Percentiles rank a stretch among this genome's conserved stretches.
phyloP scores from a whole-genome alignment of 2,113 vertebrate species.

The Piaya cayana region DNA sequence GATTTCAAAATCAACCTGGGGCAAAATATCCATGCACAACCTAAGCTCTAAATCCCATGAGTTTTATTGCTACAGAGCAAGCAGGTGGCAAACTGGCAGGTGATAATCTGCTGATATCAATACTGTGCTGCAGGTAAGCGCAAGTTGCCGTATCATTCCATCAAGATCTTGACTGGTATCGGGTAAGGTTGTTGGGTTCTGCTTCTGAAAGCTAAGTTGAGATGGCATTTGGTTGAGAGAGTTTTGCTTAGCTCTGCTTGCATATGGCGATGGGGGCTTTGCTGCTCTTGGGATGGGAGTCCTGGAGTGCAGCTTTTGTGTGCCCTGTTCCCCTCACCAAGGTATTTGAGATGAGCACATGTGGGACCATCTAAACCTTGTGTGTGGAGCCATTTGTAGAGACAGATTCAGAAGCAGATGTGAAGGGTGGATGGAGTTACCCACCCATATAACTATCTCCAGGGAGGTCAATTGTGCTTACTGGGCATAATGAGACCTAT shows the following conservation, averaged over 20 bases:
- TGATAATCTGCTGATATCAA: not conserved
- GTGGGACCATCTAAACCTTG: not conserved
- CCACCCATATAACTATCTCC: not conserved
- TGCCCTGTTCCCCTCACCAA: not conserved
- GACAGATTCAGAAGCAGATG: not conserved
- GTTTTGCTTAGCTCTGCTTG: not conserved
- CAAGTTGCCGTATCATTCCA: not conserved
- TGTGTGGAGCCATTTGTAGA: accelerated
- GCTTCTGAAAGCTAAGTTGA: not conserved
- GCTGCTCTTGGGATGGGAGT: not conserved
- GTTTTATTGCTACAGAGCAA: not conserved
- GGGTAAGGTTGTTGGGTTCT: not conserved
- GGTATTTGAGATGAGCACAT: too few species aligned
- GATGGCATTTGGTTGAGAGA: not conserved
- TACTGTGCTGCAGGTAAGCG: not conserved
- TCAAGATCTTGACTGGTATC: not conserved
- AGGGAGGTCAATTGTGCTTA: not conserved
- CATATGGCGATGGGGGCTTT: not conserved
- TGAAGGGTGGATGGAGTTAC: not conserved
- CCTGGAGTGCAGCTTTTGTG: not conserved
- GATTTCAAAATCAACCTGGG: constrained; percentile 1
- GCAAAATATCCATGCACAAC: not conserved
- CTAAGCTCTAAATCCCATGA: not conserved
- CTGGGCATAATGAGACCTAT: accelerated
- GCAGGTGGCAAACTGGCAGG: not conserved